phyloP scores from a whole-genome alignment of 2,113 vertebrate genomes.

The Chamaea fasciata region DNA sequence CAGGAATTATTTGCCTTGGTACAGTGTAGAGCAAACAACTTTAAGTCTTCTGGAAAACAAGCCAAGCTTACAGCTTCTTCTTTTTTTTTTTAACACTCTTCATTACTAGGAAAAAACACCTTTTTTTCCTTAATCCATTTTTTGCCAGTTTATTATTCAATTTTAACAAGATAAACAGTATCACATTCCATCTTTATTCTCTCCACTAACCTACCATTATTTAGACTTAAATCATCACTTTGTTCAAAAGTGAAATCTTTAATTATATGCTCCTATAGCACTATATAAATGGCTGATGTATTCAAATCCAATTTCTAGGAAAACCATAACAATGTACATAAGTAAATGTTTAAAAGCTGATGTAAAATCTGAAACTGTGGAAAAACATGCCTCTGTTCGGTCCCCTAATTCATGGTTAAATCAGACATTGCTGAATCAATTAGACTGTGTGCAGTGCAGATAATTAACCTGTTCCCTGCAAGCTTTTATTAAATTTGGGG shows the following conservation, averaged over 20 bases:
- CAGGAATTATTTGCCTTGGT: background rate
- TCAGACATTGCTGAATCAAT: background rate
- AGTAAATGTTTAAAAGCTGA: background rate
- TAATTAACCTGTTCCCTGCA: background rate
- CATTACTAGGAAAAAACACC: background rate
- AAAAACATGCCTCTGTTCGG: background rate
- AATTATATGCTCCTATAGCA: background rate
- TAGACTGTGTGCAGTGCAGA: background rate
- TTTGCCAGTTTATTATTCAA: background rate
- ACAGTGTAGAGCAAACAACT: rapidly evolving
- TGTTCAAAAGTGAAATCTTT: background rate
- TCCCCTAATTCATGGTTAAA: background rate
- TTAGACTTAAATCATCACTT: background rate
- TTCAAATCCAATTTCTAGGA: background rate
- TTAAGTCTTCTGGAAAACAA: background rate
- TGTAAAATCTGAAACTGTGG: background rate
- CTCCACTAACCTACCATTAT: background rate
- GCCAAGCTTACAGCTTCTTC: background rate
- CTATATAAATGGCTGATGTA: background rate
- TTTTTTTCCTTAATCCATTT: background rate
- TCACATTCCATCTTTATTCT: background rate
- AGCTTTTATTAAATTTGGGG: background rate
- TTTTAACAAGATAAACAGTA: background rate
- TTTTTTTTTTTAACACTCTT: background rate
- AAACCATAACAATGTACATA: background rate